Evolutionary conservation across 2,113 vertebrate genomes (phyloP).

Genomic region (Falcunculus frontatus): DNA sequence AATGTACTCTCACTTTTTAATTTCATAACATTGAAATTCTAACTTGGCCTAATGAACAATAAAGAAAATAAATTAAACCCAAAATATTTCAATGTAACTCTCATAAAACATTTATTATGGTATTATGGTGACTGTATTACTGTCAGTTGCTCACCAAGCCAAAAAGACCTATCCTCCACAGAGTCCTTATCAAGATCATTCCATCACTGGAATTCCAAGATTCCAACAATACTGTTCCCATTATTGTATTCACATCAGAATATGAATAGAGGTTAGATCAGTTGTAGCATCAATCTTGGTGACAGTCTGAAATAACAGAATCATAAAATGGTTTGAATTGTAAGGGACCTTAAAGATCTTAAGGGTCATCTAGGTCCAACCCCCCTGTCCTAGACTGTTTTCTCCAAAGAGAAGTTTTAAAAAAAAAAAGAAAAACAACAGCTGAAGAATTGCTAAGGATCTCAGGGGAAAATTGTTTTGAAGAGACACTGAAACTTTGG

Average conservation of each 20-base stretch:
- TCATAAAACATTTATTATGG: not conserved
- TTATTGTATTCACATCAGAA: not conserved
- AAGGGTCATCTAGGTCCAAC: not conserved
- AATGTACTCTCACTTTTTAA: not conserved
- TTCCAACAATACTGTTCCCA: not conserved
- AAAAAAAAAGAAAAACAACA: not conserved
- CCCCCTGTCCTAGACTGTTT: not conserved
- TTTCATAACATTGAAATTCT: not conserved
- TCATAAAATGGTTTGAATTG: not conserved
- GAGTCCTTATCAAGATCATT: not conserved
- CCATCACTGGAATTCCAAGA: not conserved
- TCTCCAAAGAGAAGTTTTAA: not conserved
- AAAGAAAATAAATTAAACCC: not conserved
- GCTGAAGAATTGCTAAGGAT: not conserved
- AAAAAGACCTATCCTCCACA: not conserved
- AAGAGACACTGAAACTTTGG: not conserved
- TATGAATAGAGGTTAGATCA: not conserved
- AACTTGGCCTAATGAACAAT: not conserved
- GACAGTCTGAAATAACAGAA: not conserved
- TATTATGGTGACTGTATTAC: not conserved
- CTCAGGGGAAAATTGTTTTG: not conserved
- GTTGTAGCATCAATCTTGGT: not conserved
- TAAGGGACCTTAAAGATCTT: not conserved
- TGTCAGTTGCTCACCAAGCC: not conserved
- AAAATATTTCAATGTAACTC: not conserved